Evolutionary conservation across 1,140 invertebrate genomes (phyloP), one percentile per base, ranked within the genome.

Genomic region (Cotesia vestalis): DNA sequence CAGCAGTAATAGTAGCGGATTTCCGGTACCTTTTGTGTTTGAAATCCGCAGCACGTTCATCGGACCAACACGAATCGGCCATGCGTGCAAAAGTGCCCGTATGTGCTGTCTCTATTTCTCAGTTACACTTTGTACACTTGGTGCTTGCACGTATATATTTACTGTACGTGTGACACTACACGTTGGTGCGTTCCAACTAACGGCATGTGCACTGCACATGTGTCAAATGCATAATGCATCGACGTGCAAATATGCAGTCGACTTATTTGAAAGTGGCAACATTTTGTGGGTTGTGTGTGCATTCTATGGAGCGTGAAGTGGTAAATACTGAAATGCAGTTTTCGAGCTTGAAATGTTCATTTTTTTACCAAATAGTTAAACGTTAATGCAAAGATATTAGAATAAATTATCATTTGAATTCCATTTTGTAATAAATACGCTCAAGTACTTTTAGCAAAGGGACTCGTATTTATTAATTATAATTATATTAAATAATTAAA

Each of bases 171-270:
- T 70, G 67, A 34, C 35, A 34, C 38, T 66, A 36, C 60, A 62
- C 46, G 35, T 46, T 27, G 57, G 59, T 71, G 38, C 38, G 74
- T 68, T 52, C 60, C 73, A 72, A 74, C 51, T 46, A 60, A 34
- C 60, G 68, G 66, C 66, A 73, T 73, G 72, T 77, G 72, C 69
- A 61, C 60, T 35, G 66, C 73, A 78, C 73, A 77, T 73, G 75
- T 75, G 71, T 77, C 78, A 77, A 75, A 76, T 77, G 76, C 75
- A 75, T 75, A 72, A 77, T 75, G 75, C 63, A 75, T 72, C 71
- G 53, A 55, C 53, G 70, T 64, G 51, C 71, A 59, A 57, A 70
- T 74, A 73, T 77, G 76, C 52, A 73, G 64, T 72, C 36, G 55
- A 72, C 55, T 46, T 27, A 27, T 27, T 72, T 61, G 38, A 27